Evolutionary conservation across 2,888 invertebrate genomes (phyloP).

Genomic region (Bugula neritina): DNA sequence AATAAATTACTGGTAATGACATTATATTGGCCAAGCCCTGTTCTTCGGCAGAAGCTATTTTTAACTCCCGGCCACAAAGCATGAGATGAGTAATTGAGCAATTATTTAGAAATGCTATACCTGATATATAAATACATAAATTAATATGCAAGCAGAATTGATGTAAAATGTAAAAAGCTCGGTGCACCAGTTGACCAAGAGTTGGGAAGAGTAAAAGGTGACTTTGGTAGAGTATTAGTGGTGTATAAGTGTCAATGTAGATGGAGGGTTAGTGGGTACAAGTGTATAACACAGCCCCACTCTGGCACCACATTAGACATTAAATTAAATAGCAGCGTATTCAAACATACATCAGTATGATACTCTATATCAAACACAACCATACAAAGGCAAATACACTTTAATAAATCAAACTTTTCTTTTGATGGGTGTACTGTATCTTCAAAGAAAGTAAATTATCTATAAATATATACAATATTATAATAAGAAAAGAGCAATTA

Average conservation of each 20-base stretch:
- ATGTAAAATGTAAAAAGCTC: background rate
- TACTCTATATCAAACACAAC: too few species aligned
- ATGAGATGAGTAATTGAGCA: slow-evolving; percentile 15
- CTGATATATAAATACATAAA: background rate
- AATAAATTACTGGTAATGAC: slow-evolving; percentile 23
- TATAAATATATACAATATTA: too few species aligned
- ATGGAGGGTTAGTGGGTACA: background rate
- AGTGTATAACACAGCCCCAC: background rate
- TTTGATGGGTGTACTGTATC: too few species aligned
- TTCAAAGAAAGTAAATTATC: too few species aligned
- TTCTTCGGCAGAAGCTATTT: slow-evolving; percentile 1
- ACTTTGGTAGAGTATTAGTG: background rate
- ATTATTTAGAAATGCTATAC: slow-evolving; percentile 18
- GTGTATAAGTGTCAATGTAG: background rate
- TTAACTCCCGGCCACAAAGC: background rate
- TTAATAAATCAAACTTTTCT: too few species aligned
- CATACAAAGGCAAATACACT: too few species aligned
- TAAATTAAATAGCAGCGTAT: background rate
- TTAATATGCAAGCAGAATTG: background rate
- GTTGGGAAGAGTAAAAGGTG: background rate
- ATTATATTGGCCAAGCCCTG: slow-evolving; percentile 11
- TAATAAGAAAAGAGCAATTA: too few species aligned
- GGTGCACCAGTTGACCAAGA: slow-evolving; percentile 14
- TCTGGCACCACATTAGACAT: slow-evolving; percentile 23
- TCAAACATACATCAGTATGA: too few species aligned